Percentiles rank a stretch among this genome's conserved stretches.
Conservation (phyloP, 2,888 invertebrate genomes). For the Bursaphelenchus okinawaensis region DNA sequence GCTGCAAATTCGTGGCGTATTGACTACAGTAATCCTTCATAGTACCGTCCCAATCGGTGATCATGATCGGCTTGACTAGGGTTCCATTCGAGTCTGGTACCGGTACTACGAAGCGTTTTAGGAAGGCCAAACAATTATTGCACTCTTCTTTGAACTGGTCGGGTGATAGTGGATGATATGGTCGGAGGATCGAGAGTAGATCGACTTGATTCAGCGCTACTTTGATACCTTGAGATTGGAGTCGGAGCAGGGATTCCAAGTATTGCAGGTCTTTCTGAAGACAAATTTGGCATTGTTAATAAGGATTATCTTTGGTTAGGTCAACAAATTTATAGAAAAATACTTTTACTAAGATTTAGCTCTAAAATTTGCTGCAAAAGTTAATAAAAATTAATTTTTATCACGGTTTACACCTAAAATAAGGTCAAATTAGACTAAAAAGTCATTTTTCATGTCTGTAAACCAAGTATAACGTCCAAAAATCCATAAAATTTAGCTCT, state of each 20-base stretch:
- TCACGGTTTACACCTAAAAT: not conserved
- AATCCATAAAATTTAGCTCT: too few relatives aligned
- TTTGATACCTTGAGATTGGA: slow-evolving; percentile 12
- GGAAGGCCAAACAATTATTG: slow-evolving; percentile 34
- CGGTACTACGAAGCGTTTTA: slow-evolving; percentile 30
- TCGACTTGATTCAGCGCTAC: slow-evolving; percentile 21
- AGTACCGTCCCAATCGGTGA: slow-evolving; percentile 58
- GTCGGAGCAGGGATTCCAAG: slow-evolving; percentile 20
- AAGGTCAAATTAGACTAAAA: too few relatives aligned
- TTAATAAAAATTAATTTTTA: not conserved
- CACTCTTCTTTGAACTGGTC: slow-evolving; percentile 30
- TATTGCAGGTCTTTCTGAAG: slow-evolving; percentile 44
- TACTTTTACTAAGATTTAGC: too few relatives aligned
- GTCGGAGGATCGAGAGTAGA: slow-evolving; percentile 31
- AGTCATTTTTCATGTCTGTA: too few relatives aligned
- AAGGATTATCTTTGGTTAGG: too few relatives aligned
- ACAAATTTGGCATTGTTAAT: too few relatives aligned
- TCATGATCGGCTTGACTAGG: slow-evolving; percentile 35
- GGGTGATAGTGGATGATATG: slow-evolving; percentile 31
- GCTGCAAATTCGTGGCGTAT: slow-evolving; percentile 57
- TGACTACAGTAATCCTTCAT: slow-evolving; percentile 58
- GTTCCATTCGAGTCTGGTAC: slow-evolving; percentile 17
- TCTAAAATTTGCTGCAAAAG: too few relatives aligned
- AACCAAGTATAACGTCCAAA: too few relatives aligned
- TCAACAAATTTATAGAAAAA: not conserved